Evolutionary conservation across 2,797 vertebrate species (phyloP), one percentile per base, ranked within the genome.

Genomic region (Hozukius guyotensis): DNA sequence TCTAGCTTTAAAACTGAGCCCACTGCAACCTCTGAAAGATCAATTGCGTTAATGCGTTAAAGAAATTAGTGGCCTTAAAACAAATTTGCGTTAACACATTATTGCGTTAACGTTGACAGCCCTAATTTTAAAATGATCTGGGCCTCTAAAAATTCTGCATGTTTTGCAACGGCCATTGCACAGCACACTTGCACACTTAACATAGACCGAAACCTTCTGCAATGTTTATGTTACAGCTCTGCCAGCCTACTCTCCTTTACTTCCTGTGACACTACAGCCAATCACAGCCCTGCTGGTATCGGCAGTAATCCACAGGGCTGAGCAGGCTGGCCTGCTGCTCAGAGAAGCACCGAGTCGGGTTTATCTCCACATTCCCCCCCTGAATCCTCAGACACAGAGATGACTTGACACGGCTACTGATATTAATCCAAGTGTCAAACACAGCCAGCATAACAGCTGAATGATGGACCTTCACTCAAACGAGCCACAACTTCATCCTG

Each of bases 341-440:
- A 87, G 88, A 93, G 85, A 85, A 75, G 65, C 82, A 87, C 60
- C 85, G 89, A 92, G 81, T 91, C 69, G 72, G 86, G 87, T 94
- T 94, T 92, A 93, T 90, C 91, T 91, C 72, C 59, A 76, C 59
- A 90, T 88, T 87, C 78, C 59, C 79, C 42, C 66, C 22, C 57
- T 78, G 56, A 83, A 55, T 76, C 66, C 67, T 42, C 34, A 59
- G 38, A 78, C 74, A 73, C 68, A 78, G 52, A 87, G 53, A 75
- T 25, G 42, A 82, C 65, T 61, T 36, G 70, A 77, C 29, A 69
- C 1, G 6, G 3, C 66, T 32, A 3, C 16, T 81, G 66, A 81
- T 82, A 69, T 73, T 61, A 78, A 72, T 72, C 42, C 10, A 68
- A 71, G 31, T 65, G 80, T 77, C 52, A 85, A 85, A 13, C 25